phyloP scores from a whole-genome alignment of 2,797 vertebrate genomes.

The Philypnodon macrostomus region DNA sequence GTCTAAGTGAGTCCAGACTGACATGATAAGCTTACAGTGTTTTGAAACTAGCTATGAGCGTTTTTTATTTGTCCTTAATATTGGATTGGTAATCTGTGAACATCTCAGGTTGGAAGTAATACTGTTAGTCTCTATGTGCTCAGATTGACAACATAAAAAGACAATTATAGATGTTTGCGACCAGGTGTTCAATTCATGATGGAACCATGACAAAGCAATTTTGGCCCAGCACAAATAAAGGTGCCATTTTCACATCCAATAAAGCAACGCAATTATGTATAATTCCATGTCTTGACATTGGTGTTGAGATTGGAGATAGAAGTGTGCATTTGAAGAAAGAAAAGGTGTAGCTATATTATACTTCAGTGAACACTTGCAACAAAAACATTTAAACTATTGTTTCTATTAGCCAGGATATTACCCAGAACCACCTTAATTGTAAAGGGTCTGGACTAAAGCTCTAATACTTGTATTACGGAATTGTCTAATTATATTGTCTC shows the following conservation, averaged over 20 bases:
- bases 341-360: conserved; percentile 6
- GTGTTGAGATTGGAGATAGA: conserved; percentile 48
- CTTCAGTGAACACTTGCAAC: no score
- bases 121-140: neutral
- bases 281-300: conserved; percentile 60
- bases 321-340: conserved; percentile 24
- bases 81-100: no score
- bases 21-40: neutral
- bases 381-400: no score
- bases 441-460: no score
- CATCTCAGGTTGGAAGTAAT: no score
- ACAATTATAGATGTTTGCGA: conserved; percentile 22
- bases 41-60: neutral
- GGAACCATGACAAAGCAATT: conserved; percentile 72
- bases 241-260: conserved; percentile 67
- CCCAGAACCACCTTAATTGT: no score
- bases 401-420: no score
- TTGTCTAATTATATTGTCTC: no score
- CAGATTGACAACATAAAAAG: neutral
- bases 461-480: no score
- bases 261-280: conserved; percentile 68
- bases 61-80: no score
- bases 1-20: conserved; percentile 1
- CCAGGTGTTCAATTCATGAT: conserved; percentile 50
- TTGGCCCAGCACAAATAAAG: conserved; percentile 58